Base-by-base conservation (phyloP, 2,113 vertebrate genomes). In the Phaethornis superciliosus region DNA sequence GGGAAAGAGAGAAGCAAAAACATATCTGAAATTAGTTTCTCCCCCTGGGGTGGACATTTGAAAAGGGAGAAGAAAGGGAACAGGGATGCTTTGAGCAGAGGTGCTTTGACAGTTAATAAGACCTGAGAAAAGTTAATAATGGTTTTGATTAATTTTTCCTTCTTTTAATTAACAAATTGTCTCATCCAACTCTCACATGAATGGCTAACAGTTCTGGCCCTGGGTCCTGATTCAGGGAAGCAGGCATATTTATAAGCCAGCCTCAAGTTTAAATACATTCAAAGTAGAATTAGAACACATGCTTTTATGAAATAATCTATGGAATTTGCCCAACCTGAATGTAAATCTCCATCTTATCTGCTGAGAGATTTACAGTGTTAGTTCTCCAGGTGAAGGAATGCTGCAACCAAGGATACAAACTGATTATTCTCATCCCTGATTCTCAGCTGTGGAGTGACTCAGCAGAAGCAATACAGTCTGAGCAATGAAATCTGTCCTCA, bases 391-490 rank as follows among this genome's bases (percentile, higher is more conserved):
- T 88, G 58, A 76, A 93, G 44, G 78, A 93, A 85, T 85, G 82
- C 88, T 88, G 59, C 68, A 91, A 62, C 63, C 55, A 62, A 72
- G 26, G 28, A 63, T 91, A 65, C 26, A n/a, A 55, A 47, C 63
- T n/a, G 59, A 32, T 33, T 7, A 47, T 77, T 91, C 64, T 91
- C 58, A n/a, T 33, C 28, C 17, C 56, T 32, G 55, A 17, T 89
- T 89, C 70, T 94, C 46, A 58, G 85, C 52, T 71, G 28, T 42
- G 52, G 55, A 86, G 83, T 95, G 93, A 95, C 85, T 95, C 93
- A 94, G 91, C 94, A 95, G 60, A 93, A 93, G 69, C 59, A 42
- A 69, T 23, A 15, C 27, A 49, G 37, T 67, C 51, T 94, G 20
- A 70, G 49, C 40, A 84, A 64, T 56, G 35, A 95, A 81, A 23